Evolutionary conservation across 1,140 invertebrate species (phyloP), one percentile per base, ranked within the genome.

Genomic region (Metaphire vulgaris): DNA sequence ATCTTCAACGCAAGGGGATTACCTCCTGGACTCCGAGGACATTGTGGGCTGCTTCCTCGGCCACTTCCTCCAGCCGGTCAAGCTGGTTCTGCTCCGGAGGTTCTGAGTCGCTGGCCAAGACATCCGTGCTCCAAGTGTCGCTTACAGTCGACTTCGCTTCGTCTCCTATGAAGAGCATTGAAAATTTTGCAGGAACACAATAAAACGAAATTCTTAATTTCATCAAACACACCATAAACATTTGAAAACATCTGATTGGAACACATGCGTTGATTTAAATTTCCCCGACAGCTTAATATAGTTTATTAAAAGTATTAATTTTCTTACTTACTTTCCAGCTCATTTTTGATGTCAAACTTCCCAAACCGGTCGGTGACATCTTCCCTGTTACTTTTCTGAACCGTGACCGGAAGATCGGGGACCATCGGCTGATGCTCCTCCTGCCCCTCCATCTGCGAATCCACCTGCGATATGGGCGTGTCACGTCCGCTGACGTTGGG

Each of bases 291-390:
- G n/a, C n/a, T n/a, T n/a, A n/a, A n/a, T n/a, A n/a, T n/a, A n/a
- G n/a, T n/a, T n/a, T n/a, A n/a, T n/a, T n/a, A n/a, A n/a, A n/a
- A n/a, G n/a, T n/a, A n/a, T n/a, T n/a, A n/a, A n/a, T n/a, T n/a
- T n/a, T n/a, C n/a, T n/a, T n/a, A 81, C 79, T 78, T 82, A 83
- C 80, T 80, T 76, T 79, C 83, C 65, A 83, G 69, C 79, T 86
- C 82, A 26, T 79, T 72, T 78, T 82, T 81, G 73, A 98, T 95
- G 83, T 97, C 96, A 87, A 99, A 99, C 87, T 97, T 97, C 82
- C 96, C 97, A 89, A 99, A 99, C 85, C 98, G 96, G 78, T 99
- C 97, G 81, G 98, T 96, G 75, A 99, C 95, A 83, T 98, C 96
- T 76, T 87, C 87, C 21, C 87, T 77, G 79, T 87, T 87, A 72